Base-by-base conservation (phyloP, 2,113 vertebrate species). In the Abramis brama region DNA sequence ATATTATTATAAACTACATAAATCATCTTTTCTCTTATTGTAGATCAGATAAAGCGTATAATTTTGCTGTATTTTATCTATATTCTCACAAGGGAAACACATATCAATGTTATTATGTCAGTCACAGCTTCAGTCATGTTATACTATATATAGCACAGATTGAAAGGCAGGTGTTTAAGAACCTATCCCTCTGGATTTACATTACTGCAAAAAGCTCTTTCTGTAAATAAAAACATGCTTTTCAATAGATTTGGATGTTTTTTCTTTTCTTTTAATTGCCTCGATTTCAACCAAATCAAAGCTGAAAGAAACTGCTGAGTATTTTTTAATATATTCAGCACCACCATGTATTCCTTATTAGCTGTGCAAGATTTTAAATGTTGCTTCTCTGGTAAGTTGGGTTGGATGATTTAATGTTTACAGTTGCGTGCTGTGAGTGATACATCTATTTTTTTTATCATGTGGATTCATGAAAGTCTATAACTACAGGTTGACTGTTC, bases 151-250 rank as follows among this genome's bases (percentile, higher is more conserved):
- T 78, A 36, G 50, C 19, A 19, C 75, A 43, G 23, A 79, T 60
- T 43, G 55, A 60, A 79, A 79, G 55, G 55, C 21, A 43, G 21
- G 55, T 79, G 30, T 79, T 79, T 39, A 79, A 60, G 30, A 55
- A 2, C 25, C 50, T 57, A 17, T 43, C 68, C 9, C 36, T 71
- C 17, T 71, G 39, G 71, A 74, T 74, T 45, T 15, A 74, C 3
- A 74, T 45, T 74, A 7, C 9, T 21, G 47, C 45, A 50, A 47
- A 76, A 2, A 74, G 17, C 4, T 25, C 0, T 7, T 74, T 15
- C 15, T 1, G 10, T 13, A 13, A 74, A 17, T 25, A 17, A 45
- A 75, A 27, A 36, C 47, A 57, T 23, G 10, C 19, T 78, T 78
- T 36, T 57, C 27, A 21, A 33, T 11, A 78, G 15, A 57, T 57